Evolutionary conservation across 2,113 vertebrate species (phyloP).

Genomic region (Channa argus): DNA sequence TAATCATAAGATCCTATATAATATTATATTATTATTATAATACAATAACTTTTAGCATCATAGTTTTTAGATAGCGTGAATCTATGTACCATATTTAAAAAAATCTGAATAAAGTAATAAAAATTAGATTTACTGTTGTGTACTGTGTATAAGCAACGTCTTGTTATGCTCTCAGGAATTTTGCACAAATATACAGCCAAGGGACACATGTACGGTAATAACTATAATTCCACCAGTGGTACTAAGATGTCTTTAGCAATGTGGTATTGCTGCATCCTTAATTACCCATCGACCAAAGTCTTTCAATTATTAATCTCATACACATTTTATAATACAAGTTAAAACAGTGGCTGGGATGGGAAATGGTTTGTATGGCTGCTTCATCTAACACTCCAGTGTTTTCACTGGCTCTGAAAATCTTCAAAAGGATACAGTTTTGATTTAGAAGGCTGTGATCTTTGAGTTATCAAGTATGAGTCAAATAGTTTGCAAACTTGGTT

Average conservation of each 20-base stretch:
- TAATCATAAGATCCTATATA: too few species aligned
- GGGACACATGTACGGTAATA: background rate
- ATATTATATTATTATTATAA: too few species aligned
- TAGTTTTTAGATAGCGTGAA: too few species aligned
- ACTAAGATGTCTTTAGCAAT: slow-evolving; percentile 12
- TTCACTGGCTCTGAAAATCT: background rate
- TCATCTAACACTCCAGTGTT: background rate
- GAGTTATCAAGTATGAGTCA: background rate
- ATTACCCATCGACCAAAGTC: slow-evolving; percentile 19
- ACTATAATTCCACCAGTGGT: background rate
- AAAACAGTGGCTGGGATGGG: slow-evolving; percentile 12
- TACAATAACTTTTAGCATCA: too few species aligned
- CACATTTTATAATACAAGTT: slow-evolving; percentile 21
- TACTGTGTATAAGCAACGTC: too few species aligned
- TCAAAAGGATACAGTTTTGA: background rate
- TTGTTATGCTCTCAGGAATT: too few species aligned
- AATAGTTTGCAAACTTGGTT: background rate
- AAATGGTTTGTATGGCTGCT: background rate
- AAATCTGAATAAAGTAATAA: too few species aligned
- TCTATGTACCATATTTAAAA: too few species aligned
- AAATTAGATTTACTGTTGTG: too few species aligned
- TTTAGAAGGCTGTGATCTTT: slow-evolving; percentile 7
- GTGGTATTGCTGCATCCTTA: slow-evolving; percentile 6
- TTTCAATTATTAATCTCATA: slow-evolving; percentile 34
- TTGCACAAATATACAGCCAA: too few species aligned